Evolutionary conservation across 2,797 vertebrate species (phyloP), one percentile per base, ranked within the genome.

Genomic region (Xenentodon cancila): DNA sequence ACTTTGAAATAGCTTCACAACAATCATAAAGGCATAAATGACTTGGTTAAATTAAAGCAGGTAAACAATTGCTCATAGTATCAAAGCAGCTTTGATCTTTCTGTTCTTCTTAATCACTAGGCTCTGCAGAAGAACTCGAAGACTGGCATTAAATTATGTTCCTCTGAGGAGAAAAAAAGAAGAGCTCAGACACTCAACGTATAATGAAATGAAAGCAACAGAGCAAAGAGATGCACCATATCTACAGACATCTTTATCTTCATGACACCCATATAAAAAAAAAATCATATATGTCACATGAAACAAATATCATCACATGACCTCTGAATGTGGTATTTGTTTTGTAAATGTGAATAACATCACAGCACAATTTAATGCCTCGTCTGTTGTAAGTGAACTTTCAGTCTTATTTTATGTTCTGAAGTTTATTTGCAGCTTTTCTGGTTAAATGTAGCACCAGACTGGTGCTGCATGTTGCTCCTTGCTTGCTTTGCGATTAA

Each of bases 31-130:
- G n/a, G 5, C 57, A 47, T 55, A 67, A 64, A 54, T 44, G 18
- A 9, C 25, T 25, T 18, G 34, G 53, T 59, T 63, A 50, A 61
- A 73, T 73, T 9, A 69, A 80, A 63, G 27, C 44, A 69, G 47
- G 58, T 75, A 64, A 75, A 84, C 52, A 71, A 48, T 68, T 34
- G 62, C 69, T 46, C 53, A 44, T 45, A 18, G 3, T 65, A 69
- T 73, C 72, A 77, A 72, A 76, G 66, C 12, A 65, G 12, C 61
- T 69, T 65, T 73, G 63, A 78, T 76, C 17, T 42, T 43, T 25
- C 2, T 45, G 13, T 34, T 81, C 22, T 42, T 62, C 37, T 9
- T 61, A 20, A 65, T 82, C 32, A 59, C 37, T 60, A 43, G 16
- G 27, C 52, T 66, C 51, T 61, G 65, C n/a, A 58, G 43, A n/a